phyloP scores from a whole-genome alignment of 2,888 invertebrate genomes.

The Eurytoma adleriae region DNA sequence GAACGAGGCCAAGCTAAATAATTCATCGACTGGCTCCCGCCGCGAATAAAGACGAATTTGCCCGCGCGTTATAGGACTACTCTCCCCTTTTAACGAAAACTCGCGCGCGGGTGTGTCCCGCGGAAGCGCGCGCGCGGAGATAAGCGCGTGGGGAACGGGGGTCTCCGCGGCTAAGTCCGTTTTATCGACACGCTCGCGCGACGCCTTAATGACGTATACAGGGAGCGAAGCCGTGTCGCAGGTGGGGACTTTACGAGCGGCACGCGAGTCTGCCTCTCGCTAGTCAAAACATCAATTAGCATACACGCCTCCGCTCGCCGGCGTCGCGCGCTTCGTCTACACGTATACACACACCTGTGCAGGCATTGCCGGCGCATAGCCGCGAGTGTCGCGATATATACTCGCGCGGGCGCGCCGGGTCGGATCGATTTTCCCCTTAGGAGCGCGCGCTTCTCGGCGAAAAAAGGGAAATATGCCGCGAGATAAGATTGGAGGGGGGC shows the following conservation, averaged over 20 bases:
- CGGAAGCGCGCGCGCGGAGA: background rate
- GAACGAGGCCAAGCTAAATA: too few relatives aligned
- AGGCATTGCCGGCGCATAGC: background rate
- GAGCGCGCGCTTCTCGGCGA: too few relatives aligned
- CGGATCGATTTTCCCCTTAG: too few relatives aligned
- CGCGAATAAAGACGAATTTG: background rate
- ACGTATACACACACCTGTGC: background rate
- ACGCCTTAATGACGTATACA: background rate
- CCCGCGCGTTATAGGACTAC: background rate
- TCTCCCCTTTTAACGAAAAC: background rate
- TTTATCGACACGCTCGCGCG: background rate
- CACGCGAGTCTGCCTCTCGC: background rate
- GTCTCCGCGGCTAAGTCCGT: background rate
- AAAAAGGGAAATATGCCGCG: too few relatives aligned
- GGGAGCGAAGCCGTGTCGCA: background rate
- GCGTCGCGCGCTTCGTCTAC: too few relatives aligned
- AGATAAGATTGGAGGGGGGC: too few relatives aligned
- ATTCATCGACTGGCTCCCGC: background rate
- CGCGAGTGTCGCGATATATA: too few relatives aligned
- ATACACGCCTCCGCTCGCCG: background rate
- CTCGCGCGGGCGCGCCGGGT: too few relatives aligned
- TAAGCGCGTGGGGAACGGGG: background rate
- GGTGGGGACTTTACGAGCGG: background rate
- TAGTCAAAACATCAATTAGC: constrained; percentile 26
- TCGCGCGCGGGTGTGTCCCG: background rate